These are phyloP conservation scores for Smithornis capensis DNA, from an alignment of 2,113 vertebrate genomes.

Conservation along the genomic window DNA sequence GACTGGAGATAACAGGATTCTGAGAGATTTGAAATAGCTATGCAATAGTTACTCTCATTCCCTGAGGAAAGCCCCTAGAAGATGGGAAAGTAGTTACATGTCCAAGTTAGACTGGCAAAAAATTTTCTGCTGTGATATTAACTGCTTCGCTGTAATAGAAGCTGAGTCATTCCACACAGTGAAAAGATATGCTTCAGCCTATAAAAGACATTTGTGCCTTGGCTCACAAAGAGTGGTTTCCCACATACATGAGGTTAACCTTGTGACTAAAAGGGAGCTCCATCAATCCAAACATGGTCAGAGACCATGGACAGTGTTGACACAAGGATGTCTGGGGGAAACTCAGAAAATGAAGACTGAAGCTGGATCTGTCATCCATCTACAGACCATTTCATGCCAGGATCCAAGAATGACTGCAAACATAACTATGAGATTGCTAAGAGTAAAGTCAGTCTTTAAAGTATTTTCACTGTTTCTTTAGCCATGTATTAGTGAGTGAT, in stretches of 20 bases:
- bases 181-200: not conserved
- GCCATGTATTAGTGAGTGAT: not conserved
- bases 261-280: not conserved
- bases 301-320: not conserved
- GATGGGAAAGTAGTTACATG: not conserved
- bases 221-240: not conserved
- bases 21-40: not conserved
- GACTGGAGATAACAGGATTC: not conserved
- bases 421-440: not conserved
- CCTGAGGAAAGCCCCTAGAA: not conserved
- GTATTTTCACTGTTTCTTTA: not conserved
- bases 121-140: not conserved
- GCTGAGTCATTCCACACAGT: not conserved
- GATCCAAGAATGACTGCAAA: not conserved
- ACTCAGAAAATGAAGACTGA: not conserved
- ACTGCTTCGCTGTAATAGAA: not conserved
- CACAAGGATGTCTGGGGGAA: not conserved
- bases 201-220: not conserved
- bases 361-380: not conserved
- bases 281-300: not conserved
- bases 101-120: not conserved
- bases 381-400: not conserved
- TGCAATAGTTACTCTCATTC: not conserved
- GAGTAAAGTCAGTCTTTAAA: not conserved
- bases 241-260: fast-evolving